Evolutionary conservation across 2,888 invertebrate genomes (phyloP).

Genomic region (Acleris literana): DNA sequence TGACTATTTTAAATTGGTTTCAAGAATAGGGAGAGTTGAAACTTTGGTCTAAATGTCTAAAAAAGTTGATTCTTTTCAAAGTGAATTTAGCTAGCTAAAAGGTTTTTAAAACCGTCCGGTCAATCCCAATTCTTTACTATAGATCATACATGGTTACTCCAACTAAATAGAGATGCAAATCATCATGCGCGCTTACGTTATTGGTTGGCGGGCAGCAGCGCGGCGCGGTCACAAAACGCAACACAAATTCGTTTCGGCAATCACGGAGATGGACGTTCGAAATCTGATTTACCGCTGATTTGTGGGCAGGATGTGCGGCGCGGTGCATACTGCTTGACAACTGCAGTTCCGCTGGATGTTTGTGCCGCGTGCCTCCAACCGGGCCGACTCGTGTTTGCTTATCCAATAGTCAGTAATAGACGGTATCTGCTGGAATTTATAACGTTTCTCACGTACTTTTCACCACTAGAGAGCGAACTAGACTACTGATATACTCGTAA

Average conservation of each 20-base stretch:
- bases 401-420: slow-evolving; percentile 9
- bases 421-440: not conserved
- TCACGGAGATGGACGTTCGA: slow-evolving; percentile 70
- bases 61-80: too few species aligned
- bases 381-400: slow-evolving; percentile 6
- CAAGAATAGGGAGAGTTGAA: too few species aligned
- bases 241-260: slow-evolving; percentile 62
- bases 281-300: slow-evolving; percentile 81
- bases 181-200: slow-evolving; percentile 27
- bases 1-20: too few species aligned
- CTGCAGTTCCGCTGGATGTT: slow-evolving; percentile 15
- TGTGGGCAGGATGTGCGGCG: slow-evolving; percentile 59
- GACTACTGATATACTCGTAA: too few species aligned
- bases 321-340: slow-evolving; percentile 29
- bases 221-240: slow-evolving; percentile 36
- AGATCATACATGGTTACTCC: not conserved
- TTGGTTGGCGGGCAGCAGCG: slow-evolving; percentile 13
- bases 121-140: not conserved
- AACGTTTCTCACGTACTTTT: not conserved
- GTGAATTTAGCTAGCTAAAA: too few species aligned
- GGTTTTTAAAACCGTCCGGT: too few species aligned
- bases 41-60: too few species aligned
- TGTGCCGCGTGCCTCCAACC: not conserved
- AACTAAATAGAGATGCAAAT: slow-evolving; percentile 18
- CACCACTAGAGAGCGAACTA: not conserved